phyloP scores from a whole-genome alignment of 92 coral and sea anemone genomes.

The Diadumene lineata region DNA sequence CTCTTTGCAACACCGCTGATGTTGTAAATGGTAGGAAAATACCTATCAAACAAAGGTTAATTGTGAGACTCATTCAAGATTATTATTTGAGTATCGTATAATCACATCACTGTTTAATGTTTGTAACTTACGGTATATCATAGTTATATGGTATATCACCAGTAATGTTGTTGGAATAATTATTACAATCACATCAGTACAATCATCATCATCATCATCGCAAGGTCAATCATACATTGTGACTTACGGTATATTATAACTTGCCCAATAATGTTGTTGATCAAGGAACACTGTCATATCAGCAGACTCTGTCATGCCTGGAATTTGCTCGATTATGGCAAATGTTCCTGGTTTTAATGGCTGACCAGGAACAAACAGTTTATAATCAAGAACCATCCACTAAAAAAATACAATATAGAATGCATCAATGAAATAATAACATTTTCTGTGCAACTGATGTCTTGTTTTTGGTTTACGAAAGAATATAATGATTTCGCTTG shows the following conservation, averaged over 20 bases:
- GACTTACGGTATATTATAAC: constrained; percentile 94
- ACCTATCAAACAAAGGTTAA: constrained; percentile 44
- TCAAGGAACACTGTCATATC: constrained; percentile 83
- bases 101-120: background rate
- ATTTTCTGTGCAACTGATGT: no score
- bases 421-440: background rate
- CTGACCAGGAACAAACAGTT: constrained; percentile 77
- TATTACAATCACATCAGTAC: no score
- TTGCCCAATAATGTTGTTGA: constrained; percentile 83
- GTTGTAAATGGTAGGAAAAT: constrained; percentile 72
- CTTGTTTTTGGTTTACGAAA: no score
- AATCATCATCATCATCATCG: no score
- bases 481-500: no score
- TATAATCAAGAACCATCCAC: constrained; percentile 97
- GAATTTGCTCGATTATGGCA: constrained; percentile 76
- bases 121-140: no score
- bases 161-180: no score
- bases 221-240: no score
- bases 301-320: constrained; percentile 80
- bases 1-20: constrained; percentile 53
- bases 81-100: background rate
- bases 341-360: constrained; percentile 70
- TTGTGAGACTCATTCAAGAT: no score
- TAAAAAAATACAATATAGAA: constrained; percentile 4
- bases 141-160: no score